Evolutionary conservation across 2,113 vertebrate genomes (phyloP), one percentile per base, ranked within the genome.

Genomic region (Ptychochromis oligacanthus): DNA sequence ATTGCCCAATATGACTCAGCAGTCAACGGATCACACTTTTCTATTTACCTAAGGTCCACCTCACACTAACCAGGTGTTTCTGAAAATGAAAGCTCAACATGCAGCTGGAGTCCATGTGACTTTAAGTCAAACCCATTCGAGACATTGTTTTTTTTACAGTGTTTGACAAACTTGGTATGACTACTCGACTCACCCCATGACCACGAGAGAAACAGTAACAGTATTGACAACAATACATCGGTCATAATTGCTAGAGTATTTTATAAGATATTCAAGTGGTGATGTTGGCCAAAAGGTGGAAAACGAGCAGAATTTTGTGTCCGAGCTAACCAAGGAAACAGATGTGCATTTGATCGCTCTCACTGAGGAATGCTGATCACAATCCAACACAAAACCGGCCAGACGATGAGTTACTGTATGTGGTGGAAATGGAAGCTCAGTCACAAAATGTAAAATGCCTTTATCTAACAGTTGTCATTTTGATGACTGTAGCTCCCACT

Each of bases 131-230:
- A 91, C 80, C 82, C 74, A 85, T 46, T 40, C 17, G n/a, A 5
- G 54, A 84, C 56, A 64, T 79, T 15, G 26, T 67, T 54, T 49
- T 12, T 49, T 54, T 28, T 74, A 86, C 80, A 89, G 78, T 84
- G 79, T 87, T 85, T 54, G 77, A 90, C 72, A 83, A 85, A 76
- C 72, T 84, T 8, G 62, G 28, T 75, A 85, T 58, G 87, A 82
- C 70, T 58, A 64, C 49, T 77, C 17, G 7, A 79, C 78, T 79
- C 82, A 43, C 49, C 83, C 80, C 70, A 81, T 86, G 90, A 90
- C 86, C 90, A 91, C 85, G 79, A 88, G 84, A 87, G 59, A 83
- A 86, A 89, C 86, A 92, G 84, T 77, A 80, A 88, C 85, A 90
- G 90, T 87, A 87, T 67, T 87, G 84, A 89, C 87, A 82, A 83